Evolutionary conservation across 2,888 invertebrate genomes (phyloP).

Genomic region (Ecliptopera silaceata): DNA sequence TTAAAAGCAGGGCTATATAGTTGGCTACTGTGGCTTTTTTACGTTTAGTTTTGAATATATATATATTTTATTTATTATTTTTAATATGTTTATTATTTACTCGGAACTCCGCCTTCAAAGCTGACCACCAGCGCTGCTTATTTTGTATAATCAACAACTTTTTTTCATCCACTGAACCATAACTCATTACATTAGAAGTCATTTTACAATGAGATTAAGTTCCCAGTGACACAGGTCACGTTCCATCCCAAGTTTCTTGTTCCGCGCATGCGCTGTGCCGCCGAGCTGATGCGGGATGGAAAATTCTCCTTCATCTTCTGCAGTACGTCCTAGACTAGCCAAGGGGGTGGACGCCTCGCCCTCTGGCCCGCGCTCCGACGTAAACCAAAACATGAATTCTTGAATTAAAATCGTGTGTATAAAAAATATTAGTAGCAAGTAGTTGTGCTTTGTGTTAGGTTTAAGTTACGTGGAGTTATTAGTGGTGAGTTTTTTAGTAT

Average conservation of each 20-base stretch:
- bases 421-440: constrained; percentile 5
- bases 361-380: constrained; percentile 24
- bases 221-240: constrained; percentile 2
- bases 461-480: constrained; percentile 19
- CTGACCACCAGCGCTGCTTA: too few relatives aligned
- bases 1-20: too few relatives aligned
- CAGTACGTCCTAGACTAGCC: constrained; percentile 57
- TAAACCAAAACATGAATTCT: constrained; percentile 18
- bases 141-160: too few relatives aligned
- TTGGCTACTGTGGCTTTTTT: too few relatives aligned
- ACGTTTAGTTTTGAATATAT: too few relatives aligned
- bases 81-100: too few relatives aligned
- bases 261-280: constrained; percentile 60
- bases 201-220: neutral
- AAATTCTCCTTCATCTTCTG: constrained; percentile 57
- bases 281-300: constrained; percentile 61
- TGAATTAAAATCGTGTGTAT: constrained; percentile 29
- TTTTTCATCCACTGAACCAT: constrained; percentile 40
- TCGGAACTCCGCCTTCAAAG: too few relatives aligned
- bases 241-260: constrained; percentile 48
- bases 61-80: too few relatives aligned
- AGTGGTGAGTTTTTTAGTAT: constrained; percentile 23
- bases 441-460: constrained; percentile 23
- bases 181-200: neutral
- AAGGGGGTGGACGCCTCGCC: constrained; percentile 42